phyloP scores from a whole-genome alignment of 2,113 vertebrate genomes.

The Neotragus pygmaeus region DNA sequence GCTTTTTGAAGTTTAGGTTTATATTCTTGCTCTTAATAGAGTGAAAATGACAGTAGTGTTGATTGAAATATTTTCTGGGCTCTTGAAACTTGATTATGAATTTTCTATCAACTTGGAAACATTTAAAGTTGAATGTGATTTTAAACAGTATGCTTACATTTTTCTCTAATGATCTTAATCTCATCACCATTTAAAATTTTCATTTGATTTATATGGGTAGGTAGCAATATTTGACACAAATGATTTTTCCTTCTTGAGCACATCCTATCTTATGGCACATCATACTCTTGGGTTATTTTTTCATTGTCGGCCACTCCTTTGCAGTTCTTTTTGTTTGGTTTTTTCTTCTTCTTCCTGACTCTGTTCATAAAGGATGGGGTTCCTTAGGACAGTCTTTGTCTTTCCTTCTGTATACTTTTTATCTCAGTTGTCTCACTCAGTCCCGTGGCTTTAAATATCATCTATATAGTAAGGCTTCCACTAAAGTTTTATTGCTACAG shows the following conservation, averaged over 20 bases:
- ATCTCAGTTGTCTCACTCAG: not conserved
- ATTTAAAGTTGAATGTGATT: conserved; percentile 22
- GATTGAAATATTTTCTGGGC: not conserved
- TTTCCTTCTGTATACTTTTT: not conserved
- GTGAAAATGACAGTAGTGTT: conserved; percentile 10
- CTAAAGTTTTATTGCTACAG: not conserved
- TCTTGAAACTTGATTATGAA: conserved; percentile 5
- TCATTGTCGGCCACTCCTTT: not conserved
- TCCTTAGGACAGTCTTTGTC: not conserved
- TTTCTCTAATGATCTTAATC: not conserved
- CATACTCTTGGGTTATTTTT: not conserved
- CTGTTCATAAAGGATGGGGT: not conserved
- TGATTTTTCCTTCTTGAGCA: not conserved
- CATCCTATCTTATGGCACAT: not conserved
- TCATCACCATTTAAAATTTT: conserved; percentile 25
- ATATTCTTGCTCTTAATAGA: not conserved
- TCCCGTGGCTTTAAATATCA: not conserved
- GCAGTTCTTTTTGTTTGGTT: not conserved
- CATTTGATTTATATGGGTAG: not conserved
- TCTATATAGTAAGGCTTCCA: not conserved
- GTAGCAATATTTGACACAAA: not conserved
- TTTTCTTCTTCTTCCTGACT: not conserved
- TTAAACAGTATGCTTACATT: not conserved
- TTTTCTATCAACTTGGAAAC: not conserved
- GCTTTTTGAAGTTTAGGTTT: conserved; percentile 26